Conservation (phyloP, 2,113 vertebrate species). For the Calyptommatus sinebrachiatus region DNA sequence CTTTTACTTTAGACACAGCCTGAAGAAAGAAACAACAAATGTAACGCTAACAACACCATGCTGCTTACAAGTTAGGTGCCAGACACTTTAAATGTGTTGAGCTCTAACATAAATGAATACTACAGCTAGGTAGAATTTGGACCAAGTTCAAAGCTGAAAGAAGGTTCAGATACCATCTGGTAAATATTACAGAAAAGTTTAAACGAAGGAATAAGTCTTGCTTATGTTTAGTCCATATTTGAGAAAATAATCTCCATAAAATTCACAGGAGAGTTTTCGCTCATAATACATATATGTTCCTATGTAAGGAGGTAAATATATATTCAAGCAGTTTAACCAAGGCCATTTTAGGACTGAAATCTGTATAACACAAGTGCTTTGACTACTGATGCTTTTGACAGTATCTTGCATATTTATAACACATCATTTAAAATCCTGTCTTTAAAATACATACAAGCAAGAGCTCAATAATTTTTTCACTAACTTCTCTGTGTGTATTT, state of each 20-base stretch:
- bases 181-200: neutral
- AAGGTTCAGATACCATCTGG: neutral
- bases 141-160: conserved; percentile 7
- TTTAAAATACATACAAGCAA: conserved; percentile 4
- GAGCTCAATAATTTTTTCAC: conserved; percentile 1
- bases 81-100: neutral
- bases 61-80: neutral
- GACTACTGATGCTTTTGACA: neutral
- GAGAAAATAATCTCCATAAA: neutral
- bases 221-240: conserved; percentile 4
- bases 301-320: neutral
- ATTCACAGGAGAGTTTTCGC: neutral
- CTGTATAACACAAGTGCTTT: neutral
- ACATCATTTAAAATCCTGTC: neutral
- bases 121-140: neutral
- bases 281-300: neutral
- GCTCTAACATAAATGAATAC: neutral
- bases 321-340: neutral
- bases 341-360: neutral
- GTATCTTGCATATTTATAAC: neutral
- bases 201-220: neutral
- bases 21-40: neutral
- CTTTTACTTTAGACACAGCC: neutral
- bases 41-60: neutral
- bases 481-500: neutral